Evolutionary conservation across 2,113 vertebrate genomes (phyloP).

Genomic region (Rana temporaria): DNA sequence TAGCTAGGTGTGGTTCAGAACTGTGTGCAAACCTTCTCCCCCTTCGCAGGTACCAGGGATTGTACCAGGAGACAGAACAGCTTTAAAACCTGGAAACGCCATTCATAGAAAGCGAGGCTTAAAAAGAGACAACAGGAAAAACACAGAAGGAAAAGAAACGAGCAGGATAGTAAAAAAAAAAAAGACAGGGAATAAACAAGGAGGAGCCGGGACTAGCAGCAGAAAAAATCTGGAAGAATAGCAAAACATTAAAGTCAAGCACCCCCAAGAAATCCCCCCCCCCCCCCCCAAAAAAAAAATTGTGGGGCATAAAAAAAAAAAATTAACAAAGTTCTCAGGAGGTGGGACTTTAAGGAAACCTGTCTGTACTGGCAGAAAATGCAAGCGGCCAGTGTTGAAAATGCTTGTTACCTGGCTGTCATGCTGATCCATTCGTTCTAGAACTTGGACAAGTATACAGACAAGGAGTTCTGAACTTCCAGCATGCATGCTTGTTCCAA

Average conservation of each 20-base stretch:
- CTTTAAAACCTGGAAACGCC: not conserved
- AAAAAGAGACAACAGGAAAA: not conserved
- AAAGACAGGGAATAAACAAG: not conserved
- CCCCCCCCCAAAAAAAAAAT: not conserved
- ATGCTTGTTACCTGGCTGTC: too few species aligned
- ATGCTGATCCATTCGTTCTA: too few species aligned
- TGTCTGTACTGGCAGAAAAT: not conserved
- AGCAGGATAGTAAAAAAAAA: not conserved
- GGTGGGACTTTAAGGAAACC: not conserved
- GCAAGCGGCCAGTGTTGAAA: not conserved
- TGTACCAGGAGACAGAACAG: not conserved
- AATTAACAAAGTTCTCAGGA: not conserved
- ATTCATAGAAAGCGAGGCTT: not conserved
- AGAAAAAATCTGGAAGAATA: conserved; percentile 19
- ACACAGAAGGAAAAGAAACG: not conserved
- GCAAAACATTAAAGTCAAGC: not conserved
- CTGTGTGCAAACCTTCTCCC: not conserved
- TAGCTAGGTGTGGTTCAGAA: conserved; percentile 11
- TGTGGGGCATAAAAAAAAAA: not conserved
- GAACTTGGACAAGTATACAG: too few species aligned
- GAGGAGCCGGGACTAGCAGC: conserved; percentile 27
- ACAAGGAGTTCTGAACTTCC: too few species aligned
- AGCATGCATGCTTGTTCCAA: too few species aligned
- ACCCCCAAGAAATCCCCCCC: not conserved
- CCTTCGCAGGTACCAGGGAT: conserved; percentile 1